phyloP scores from a whole-genome alignment of 2,113 vertebrate genomes.

The Machaerirhynchus nigripectus region DNA sequence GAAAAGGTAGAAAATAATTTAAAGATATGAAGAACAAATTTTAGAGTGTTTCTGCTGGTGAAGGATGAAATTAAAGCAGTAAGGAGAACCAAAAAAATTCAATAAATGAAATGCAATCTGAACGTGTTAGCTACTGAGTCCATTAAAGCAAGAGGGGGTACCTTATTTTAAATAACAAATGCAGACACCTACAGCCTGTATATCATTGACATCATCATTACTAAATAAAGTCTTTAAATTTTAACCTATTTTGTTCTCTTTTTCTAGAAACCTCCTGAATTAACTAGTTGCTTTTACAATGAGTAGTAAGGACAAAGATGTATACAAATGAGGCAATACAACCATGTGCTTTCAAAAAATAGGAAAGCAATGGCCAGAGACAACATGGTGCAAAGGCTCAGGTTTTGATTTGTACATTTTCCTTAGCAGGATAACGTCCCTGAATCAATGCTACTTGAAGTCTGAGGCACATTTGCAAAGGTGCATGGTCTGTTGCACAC shows the following conservation, averaged over 20 bases:
- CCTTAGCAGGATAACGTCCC: neutral
- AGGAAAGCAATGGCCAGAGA: neutral
- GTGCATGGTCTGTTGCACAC: fast-evolving
- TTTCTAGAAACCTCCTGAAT: neutral
- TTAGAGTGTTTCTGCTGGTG: neutral
- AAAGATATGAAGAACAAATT: neutral
- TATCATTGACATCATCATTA: neutral
- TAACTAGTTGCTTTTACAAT: neutral
- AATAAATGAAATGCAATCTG: neutral
- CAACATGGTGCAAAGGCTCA: neutral
- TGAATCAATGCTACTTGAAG: neutral
- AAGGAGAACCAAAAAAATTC: neutral
- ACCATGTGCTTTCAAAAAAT: neutral
- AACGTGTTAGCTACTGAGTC: neutral
- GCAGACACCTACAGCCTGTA: neutral
- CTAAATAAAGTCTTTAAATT: neutral
- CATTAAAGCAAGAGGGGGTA: neutral
- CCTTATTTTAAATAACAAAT: neutral
- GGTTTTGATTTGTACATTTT: neutral
- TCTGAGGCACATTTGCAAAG: neutral
- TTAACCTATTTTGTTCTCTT: neutral
- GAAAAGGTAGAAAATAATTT: neutral
- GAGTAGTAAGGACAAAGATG: neutral
- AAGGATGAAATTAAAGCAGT: neutral
- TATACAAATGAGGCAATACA: neutral